Conservation (phyloP, 2,113 vertebrate genomes). For the Crotalus horridus region DNA sequence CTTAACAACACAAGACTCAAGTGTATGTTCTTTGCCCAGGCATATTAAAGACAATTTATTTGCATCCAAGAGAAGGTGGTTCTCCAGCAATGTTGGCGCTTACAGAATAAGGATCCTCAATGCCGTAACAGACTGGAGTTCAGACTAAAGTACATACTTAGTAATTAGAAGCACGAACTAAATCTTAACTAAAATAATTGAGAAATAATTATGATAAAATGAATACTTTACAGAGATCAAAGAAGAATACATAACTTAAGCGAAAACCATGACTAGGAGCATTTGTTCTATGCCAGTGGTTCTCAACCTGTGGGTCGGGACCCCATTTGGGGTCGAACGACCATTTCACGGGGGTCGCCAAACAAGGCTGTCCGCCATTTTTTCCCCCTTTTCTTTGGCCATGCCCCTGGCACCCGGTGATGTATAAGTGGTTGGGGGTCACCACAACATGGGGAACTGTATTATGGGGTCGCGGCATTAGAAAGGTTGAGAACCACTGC, state of each 20-base stretch:
- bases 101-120: not conserved
- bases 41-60: not conserved
- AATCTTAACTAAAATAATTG: not conserved
- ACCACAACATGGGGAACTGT: too few relatives aligned
- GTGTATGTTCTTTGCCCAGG: not conserved
- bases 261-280: not conserved
- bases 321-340: too few relatives aligned
- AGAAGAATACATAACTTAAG: not conserved
- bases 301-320: too few relatives aligned
- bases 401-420: too few relatives aligned
- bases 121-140: not conserved
- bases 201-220: not conserved
- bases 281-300: not conserved
- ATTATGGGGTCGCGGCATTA: too few relatives aligned
- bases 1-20: not conserved
- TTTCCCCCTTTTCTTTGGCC: too few relatives aligned
- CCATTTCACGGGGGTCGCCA: too few relatives aligned
- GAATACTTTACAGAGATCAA: not conserved
- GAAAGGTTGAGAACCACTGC: too few relatives aligned
- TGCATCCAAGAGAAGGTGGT: not conserved
- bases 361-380: too few relatives aligned
- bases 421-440: too few relatives aligned
- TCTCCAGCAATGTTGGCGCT: not conserved
- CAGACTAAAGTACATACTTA: too few relatives aligned
- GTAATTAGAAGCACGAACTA: not conserved